Base-by-base conservation (phyloP, 2,797 vertebrate genomes). In the Buceros bicornis region DNA sequence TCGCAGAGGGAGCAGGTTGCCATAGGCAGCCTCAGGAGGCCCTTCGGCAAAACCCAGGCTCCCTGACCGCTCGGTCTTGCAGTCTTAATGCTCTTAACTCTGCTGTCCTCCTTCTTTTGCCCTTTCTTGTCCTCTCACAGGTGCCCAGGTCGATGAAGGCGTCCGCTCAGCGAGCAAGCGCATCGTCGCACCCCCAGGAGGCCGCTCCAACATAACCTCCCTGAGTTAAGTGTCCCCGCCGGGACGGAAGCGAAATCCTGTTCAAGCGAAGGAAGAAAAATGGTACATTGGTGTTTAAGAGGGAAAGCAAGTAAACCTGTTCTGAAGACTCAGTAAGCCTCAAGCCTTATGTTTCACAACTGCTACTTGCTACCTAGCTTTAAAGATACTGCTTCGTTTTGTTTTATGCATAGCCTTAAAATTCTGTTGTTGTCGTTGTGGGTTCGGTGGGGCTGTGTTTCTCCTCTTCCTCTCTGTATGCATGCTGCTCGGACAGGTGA, bases 191-290 rank as follows among this genome's bases (percentile, higher is more conserved):
- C 99, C 99, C 77, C 99, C 99, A 2, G 99, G 99, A 96, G 99
- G 99, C 82, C 99, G 99, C 79, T 99, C 99, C 96, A 99, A 99
- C 98, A 99, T 99, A 97, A 99, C 99, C 78, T 99, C 99, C 93
- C 98, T 99, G 89, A 99, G 99, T 96, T 99, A 99, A 99, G 98
- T 80, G 40, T 37, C 82, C 80, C 37, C 50, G 95, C 92, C 62
- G 88, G 91, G 89, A 78, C 95, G 87, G 95, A 97, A 82, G 53
- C 87, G 90, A 89, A 96, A 89, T 6, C 85, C 81, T 87, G 91
- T 91, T 89, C 81, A 89, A 96, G 96, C 91, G 19, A 97, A 97
- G 95, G 96, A 97, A 97, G 97, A 97, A 97, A 97, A 97, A 96
- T 98, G 98, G 98, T 98, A 97, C 97, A 93, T 95, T 97, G 87